Conservation (phyloP, 2,888 invertebrate species). For the Frankliniella intonsa region DNA sequence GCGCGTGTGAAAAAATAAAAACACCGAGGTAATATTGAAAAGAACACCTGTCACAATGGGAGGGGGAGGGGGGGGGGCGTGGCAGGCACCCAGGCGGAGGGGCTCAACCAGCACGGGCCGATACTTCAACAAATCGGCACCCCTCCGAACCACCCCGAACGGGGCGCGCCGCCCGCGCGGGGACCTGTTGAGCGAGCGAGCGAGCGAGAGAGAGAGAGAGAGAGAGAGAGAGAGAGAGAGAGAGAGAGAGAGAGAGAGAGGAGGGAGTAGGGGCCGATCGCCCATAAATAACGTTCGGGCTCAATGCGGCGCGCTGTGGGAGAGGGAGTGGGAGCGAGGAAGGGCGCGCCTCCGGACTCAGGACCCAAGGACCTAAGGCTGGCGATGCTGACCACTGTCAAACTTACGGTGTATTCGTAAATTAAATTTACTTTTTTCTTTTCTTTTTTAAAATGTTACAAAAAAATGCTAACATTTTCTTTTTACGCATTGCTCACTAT, state of each 20-base stretch:
- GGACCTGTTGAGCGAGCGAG: slow-evolving; percentile 1
- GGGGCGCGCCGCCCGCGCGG: not conserved
- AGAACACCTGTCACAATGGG: not conserved
- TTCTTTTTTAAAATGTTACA: no score
- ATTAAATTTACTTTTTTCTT: no score
- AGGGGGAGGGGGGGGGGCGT: no score
- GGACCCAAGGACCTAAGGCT: no score
- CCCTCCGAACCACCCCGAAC: not conserved
- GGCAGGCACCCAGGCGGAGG: not conserved
- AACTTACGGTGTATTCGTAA: no score
- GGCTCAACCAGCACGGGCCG: not conserved
- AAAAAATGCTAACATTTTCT: no score
- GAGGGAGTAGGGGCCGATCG: not conserved
- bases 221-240: not conserved
- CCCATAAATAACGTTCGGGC: slow-evolving; percentile 1
- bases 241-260: slow-evolving; percentile 17
- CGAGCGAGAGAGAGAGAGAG: not conserved
- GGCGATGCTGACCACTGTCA: no score
- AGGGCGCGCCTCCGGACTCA: not conserved
- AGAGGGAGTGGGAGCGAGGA: not conserved
- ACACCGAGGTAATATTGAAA: not conserved
- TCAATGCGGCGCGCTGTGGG: not conserved
- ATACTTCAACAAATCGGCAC: slow-evolving; percentile 26
- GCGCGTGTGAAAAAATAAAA: not conserved
- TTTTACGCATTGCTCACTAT: no score